phyloP scores from a whole-genome alignment of 2,113 vertebrate genomes.

The Chaetura pelagica region DNA sequence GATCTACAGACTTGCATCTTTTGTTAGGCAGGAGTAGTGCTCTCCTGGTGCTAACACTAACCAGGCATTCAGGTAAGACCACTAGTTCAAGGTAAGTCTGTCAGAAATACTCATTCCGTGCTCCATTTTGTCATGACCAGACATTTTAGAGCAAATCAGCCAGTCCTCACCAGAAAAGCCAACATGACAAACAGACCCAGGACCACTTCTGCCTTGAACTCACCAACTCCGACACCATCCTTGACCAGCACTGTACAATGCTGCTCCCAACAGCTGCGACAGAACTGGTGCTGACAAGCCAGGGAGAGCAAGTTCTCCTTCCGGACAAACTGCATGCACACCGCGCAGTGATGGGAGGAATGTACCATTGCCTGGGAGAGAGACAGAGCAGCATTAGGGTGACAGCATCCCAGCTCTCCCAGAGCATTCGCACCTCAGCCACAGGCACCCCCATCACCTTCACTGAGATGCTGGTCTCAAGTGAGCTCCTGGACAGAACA shows the following conservation, averaged over 20 bases:
- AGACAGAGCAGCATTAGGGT: not conserved
- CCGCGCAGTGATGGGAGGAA: slow-evolving; percentile 93
- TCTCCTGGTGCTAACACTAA: not conserved
- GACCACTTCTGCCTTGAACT: slow-evolving; percentile 43
- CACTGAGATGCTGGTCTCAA: not conserved
- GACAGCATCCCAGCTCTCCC: not conserved
- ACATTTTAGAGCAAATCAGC: not conserved
- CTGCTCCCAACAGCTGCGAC: slow-evolving; percentile 98
- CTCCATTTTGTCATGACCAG: not conserved
- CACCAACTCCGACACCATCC: slow-evolving; percentile 96
- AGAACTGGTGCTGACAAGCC: slow-evolving; percentile 98
- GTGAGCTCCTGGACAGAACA: not conserved
- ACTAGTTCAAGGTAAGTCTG: not conserved
- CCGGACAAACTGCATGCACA: slow-evolving; percentile 96
- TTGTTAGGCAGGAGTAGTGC: not conserved
- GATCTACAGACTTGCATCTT: not conserved
- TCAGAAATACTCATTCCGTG: not conserved
- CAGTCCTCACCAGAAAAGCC: not conserved
- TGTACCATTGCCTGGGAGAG: slow-evolving; percentile 78
- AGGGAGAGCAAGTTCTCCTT: slow-evolving; percentile 92
- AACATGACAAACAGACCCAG: not conserved
- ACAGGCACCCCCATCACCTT: not conserved
- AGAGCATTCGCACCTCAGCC: not conserved
- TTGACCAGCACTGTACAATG: slow-evolving; percentile 97
- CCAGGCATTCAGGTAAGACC: not conserved